A percentile compares a stretch with the other conserved stretches of the same genome.
phyloP scores from a whole-genome alignment of 2,113 vertebrate species.

The Leptocoma aspasia region DNA sequence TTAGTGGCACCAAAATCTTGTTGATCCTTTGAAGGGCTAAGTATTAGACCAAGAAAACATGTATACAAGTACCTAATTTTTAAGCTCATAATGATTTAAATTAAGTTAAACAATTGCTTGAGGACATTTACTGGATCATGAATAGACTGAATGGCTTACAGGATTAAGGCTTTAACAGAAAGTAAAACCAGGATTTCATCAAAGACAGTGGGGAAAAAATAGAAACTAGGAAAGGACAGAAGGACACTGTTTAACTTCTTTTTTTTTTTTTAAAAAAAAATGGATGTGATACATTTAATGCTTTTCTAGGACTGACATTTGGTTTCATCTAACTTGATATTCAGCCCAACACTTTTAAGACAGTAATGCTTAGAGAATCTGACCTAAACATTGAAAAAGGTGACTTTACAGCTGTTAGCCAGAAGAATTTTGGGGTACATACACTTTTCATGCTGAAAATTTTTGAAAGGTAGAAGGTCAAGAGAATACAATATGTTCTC shows the following conservation, averaged over 20 bases:
- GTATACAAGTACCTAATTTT: neutral
- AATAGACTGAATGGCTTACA: neutral
- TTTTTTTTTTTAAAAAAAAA: neutral
- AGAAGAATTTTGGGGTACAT: neutral
- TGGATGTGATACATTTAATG: neutral
- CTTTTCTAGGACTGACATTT: neutral
- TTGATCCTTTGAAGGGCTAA: neutral
- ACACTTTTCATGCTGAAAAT: neutral
- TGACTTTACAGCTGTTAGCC: neutral
- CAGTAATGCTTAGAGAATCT: neutral
- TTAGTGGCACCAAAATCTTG: neutral
- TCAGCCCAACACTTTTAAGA: neutral
- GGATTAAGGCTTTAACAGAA: neutral
- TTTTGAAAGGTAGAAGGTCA: neutral
- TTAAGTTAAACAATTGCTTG: neutral
- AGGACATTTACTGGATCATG: neutral
- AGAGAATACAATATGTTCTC: neutral
- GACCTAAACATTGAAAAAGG: neutral
- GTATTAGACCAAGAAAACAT: neutral
- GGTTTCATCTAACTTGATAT: neutral
- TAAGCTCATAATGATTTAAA: neutral
- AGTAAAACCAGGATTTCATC: neutral
- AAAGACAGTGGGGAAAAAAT: rapidly evolving
- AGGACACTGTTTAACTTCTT: neutral
- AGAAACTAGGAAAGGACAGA: neutral